Base-by-base conservation (phyloP, 2,113 vertebrate species). In the Labeo catla region DNA sequence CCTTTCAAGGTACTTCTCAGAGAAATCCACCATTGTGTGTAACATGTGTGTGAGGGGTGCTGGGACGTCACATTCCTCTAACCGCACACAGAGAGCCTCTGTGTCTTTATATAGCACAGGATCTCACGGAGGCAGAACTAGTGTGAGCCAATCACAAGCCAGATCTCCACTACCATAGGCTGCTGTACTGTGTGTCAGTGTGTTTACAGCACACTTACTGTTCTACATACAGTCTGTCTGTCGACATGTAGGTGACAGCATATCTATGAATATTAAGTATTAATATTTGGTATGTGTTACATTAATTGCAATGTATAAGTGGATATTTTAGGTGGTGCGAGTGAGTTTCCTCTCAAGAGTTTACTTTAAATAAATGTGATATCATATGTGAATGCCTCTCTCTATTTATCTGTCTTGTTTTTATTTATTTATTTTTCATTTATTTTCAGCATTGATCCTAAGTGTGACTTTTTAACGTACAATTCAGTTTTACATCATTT, bases 1-100 rank as follows among this genome's bases (percentile, higher is more conserved):
- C 96, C 96, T 97, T 93, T 97, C 96, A 92, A 97, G 93, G 94
- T 96, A 97, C 92, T 93, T 96, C 87, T 97, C 96, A 0, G 96
- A 96, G n/a, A 97, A 95, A 92, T 97, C 96, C 84, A 96, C 95
- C 96, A 97, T 96, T 8, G 91, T 65, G 88, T 89, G 94, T 90
- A 91, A 92, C 95, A 96, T 95, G n/a, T 39, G 88, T 86, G 78
- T 57, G 91, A 86, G 76, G 84, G 90, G 78, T 36, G 88, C 90
- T 91, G 84, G 28, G 86, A 88, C 89, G 70, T 93, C 86, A 92
- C 93, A 94, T 95, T 95, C 93, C 91, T 92, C 93, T 94, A 91
- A 89, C 88, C 92, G 89, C 85, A 72, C 83, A 87, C 90, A 91
- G 89, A 89, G 91, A 8, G 28, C 87, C 72, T 87, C 65, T 87